Evolutionary conservation across 1,140 invertebrate species (phyloP).

Genomic region (Orius insidiosus): DNA sequence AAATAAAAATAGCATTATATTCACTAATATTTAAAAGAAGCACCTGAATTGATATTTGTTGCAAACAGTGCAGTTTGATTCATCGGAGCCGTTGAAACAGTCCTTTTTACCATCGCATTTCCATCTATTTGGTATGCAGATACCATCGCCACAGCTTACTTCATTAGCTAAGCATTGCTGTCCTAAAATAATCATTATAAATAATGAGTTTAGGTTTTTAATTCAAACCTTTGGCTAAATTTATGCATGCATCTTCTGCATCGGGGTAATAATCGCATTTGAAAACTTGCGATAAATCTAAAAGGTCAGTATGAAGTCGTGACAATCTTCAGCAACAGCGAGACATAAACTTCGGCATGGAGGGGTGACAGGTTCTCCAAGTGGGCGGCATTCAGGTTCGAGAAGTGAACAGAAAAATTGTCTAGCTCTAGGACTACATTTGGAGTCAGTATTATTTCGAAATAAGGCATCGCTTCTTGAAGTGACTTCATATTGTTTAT

Average conservation of each 20-base stretch:
- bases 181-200: conserved; percentile 19
- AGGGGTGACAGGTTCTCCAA: conserved; percentile 33
- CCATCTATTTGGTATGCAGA: conserved; percentile 42
- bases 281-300: conserved; percentile 35
- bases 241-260: conserved; percentile 27
- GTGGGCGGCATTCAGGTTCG: conserved; percentile 43
- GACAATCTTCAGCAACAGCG: conserved; percentile 40
- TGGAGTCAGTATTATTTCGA: conserved; percentile 36
- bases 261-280: conserved; percentile 40
- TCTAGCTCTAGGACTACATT: conserved; percentile 38
- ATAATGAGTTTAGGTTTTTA: too few relatives aligned
- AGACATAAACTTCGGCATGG: conserved; percentile 46
- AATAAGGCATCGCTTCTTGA: conserved; percentile 29
- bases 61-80: conserved; percentile 33
- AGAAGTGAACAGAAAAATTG: conserved; percentile 43
- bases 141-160: conserved; percentile 41
- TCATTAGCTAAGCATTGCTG: conserved; percentile 34
- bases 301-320: conserved; percentile 34
- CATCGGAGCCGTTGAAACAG: conserved; percentile 44
- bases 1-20: not conserved
- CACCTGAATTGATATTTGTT: conserved; percentile 11
- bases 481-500: conserved; percentile 25
- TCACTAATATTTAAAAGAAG: not conserved
- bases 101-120: conserved; percentile 48
- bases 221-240: conserved; percentile 24